Conservation (phyloP, 2,888 invertebrate species). For the Seira sanloemensis region DNA sequence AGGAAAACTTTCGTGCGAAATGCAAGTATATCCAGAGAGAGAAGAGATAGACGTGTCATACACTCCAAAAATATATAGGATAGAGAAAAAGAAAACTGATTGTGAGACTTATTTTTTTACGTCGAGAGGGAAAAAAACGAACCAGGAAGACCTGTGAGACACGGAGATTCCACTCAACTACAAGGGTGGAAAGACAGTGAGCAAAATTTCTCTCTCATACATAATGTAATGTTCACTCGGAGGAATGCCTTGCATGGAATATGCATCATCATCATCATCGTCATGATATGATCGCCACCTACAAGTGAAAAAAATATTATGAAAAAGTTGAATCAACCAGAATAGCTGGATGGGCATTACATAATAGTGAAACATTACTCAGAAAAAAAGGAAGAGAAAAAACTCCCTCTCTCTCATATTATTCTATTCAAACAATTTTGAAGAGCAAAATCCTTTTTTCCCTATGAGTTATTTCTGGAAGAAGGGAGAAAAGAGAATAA, state of each 20-base stretch:
- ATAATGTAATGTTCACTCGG: conserved; percentile 62
- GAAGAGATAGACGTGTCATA: conserved; percentile 10
- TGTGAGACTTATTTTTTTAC: conserved; percentile 4
- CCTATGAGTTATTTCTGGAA: not conserved
- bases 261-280: conserved; percentile 26
- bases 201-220: conserved; percentile 58
- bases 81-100: not conserved
- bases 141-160: conserved; percentile 18
- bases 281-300: not conserved
- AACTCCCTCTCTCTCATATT: not conserved
- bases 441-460: not conserved
- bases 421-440: not conserved
- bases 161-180: conserved; percentile 53
- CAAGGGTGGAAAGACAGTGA: conserved; percentile 55
- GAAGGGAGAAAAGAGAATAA: not conserved
- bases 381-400: too few relatives aligned
- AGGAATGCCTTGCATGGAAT: conserved; percentile 51
- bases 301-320: too few relatives aligned
- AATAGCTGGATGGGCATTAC: not conserved
- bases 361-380: not conserved
- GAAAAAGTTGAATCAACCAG: too few relatives aligned
- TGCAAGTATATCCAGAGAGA: conserved; percentile 15
- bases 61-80: not conserved
- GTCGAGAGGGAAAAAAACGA: not conserved
- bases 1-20: not conserved